Evolutionary conservation across 2,113 vertebrate genomes (phyloP), one percentile per base, ranked within the genome.

Genomic region (Coreoperca whiteheadi): DNA sequence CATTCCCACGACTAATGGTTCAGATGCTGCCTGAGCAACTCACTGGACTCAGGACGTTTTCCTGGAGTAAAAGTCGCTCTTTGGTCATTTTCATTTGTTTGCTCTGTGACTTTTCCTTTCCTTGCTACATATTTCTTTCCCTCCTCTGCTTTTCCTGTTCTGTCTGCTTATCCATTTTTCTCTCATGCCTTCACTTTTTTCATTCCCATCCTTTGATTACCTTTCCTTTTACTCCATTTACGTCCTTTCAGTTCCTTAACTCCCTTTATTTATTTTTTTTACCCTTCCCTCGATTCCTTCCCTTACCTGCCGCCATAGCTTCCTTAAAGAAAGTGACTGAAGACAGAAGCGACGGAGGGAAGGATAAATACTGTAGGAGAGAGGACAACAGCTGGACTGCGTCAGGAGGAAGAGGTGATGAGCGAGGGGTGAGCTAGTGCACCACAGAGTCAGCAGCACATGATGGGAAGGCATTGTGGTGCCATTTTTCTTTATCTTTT

Each of bases 301-400:
- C 60, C 2, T 41, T 7, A 25, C 9, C 51, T 34, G 32, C 32
- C 32, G n/a, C 43, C 6, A 4, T 3, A 2, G 0, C 0, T 34
- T 60, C 39, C 9, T 32, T 25, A 34, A 20, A 46, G 14, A 11
- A n/a, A 32, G n/a, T 10, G 48, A 54, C 6, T 9, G 10, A n/a
- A 60, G 8, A 12, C 51, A 46, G 25, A 65, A 16, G 37, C 10
- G 39, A 68, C 46, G 34, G 34, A 41, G 41, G 51, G 48, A 46
- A 15, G 25, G 37, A 15, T 11, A 7, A 8, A 20, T n/a, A 41
- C 37, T 8, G 8, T 8, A 39, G 37, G 46, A 60, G 11, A 14
- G 14, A 8, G 2, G 28, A 7, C 25, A 59, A 59, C 75, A 68
- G 53, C 65, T 78, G 65, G 28, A 60, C 21, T 60, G 53, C 8